Evolutionary conservation across 2,797 vertebrate genomes (phyloP).

Genomic region (Falco biarmicus): DNA sequence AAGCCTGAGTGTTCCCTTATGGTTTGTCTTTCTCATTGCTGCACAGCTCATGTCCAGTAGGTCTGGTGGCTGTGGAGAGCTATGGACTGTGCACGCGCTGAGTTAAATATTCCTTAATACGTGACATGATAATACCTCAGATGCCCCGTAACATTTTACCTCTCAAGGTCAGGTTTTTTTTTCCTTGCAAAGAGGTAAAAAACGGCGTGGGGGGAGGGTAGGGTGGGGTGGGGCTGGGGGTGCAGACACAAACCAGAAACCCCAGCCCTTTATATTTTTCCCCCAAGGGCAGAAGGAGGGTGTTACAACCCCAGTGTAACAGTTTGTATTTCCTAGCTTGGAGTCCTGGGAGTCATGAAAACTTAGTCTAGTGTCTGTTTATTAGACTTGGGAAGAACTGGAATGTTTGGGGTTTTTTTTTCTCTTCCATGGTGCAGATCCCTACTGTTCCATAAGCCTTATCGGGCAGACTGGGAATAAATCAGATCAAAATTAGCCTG

Average conservation of each 20-base stretch:
- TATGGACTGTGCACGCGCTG: not conserved
- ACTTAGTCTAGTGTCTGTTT: not conserved
- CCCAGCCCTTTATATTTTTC: not conserved
- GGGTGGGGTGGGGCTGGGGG: no score
- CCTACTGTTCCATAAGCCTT: not conserved
- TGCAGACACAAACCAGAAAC: not conserved
- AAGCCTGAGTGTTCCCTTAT: not conserved
- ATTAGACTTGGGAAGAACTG: not conserved
- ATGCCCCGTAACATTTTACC: not conserved
- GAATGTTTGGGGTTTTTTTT: not conserved
- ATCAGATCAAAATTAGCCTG: not conserved
- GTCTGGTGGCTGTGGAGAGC: not conserved
- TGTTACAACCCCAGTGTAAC: not conserved
- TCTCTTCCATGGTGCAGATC: not conserved
- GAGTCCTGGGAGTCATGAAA: not conserved
- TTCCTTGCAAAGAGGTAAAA: not conserved
- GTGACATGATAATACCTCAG: not conserved
- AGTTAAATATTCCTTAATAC: not conserved
- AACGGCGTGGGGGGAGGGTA: no score
- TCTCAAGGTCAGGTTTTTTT: not conserved
- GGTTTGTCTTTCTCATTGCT: not conserved
- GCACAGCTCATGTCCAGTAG: not conserved
- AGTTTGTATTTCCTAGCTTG: not conserved
- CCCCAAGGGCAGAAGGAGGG: not conserved
- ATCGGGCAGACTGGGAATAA: not conserved